A percentile compares a stretch with the other conserved stretches of the same genome.
Evolutionary conservation across 2,113 vertebrate genomes (phyloP).

Genomic region (Chloebia gouldiae): DNA sequence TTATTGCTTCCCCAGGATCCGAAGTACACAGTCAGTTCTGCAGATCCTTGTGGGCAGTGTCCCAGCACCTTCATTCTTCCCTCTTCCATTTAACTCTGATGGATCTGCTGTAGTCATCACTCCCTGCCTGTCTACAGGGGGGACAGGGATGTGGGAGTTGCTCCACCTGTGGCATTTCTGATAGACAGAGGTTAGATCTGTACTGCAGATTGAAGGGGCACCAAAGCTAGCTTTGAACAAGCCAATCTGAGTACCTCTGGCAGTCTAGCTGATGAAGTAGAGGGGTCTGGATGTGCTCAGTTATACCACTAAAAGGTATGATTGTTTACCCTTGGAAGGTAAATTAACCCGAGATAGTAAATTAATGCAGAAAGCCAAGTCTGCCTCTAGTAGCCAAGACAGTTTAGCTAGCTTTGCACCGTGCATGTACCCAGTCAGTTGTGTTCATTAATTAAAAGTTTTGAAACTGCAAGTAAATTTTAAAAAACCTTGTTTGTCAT

Average conservation of each 20-base stretch:
- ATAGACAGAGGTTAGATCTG: neutral
- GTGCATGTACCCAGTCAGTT: neutral
- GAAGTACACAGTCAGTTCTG: neutral
- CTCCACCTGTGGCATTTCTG: neutral
- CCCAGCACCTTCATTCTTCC: accelerated
- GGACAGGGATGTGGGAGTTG: neutral
- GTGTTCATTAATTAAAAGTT: neutral
- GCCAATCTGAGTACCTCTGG: neutral
- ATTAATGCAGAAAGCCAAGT: neutral
- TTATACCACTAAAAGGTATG: neutral
- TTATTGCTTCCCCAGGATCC: neutral
- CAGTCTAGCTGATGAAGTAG: neutral
- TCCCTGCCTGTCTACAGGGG: accelerated
- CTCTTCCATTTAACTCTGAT: neutral
- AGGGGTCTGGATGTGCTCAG: neutral
- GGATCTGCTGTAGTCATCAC: neutral
- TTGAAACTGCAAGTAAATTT: neutral
- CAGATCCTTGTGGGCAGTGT: accelerated
- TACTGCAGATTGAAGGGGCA: neutral
- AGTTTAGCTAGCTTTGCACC: neutral
- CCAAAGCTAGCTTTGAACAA: neutral
- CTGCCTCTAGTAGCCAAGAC: neutral
- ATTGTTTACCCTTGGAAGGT: neutral
- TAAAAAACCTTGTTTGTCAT: neutral
- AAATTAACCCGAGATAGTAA: neutral